Percentiles rank a stretch among this genome's conserved stretches.
Conservation (phyloP, 2,888 invertebrate genomes). For the Machimus atricapillus region DNA sequence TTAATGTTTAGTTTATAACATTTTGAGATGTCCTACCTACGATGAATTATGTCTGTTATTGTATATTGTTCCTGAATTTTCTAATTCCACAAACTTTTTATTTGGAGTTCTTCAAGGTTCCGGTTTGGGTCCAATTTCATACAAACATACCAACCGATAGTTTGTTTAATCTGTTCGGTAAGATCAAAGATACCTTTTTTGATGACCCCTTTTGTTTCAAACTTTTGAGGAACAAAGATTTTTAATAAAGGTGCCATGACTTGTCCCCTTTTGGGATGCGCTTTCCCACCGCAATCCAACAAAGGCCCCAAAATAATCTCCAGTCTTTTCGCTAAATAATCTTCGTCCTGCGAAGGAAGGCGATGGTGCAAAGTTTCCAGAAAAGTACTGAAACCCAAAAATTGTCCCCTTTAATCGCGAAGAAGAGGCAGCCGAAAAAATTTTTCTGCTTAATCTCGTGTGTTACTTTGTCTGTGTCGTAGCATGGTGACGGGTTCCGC, state of each 20-base stretch:
- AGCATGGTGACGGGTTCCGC: neutral
- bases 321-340: neutral
- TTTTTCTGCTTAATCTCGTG: neutral
- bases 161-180: too few species aligned
- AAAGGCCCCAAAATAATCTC: neutral
- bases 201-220: neutral
- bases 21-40: too few species aligned
- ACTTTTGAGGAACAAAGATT: neutral
- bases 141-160: too few species aligned
- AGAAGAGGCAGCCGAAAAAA: conserved; percentile 4
- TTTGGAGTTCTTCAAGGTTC: too few species aligned
- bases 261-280: neutral
- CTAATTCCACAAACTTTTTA: too few species aligned
- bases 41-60: too few species aligned
- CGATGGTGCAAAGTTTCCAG: neutral
- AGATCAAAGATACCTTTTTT: neutral
- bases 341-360: neutral
- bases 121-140: too few species aligned
- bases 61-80: too few species aligned
- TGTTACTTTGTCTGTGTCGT: conserved; percentile 19
- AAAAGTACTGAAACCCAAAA: neutral
- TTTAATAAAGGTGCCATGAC: neutral
- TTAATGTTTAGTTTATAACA: too few species aligned
- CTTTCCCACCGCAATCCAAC: neutral
- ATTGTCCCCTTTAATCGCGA: conserved; percentile 14